A percentile compares a stretch with the other conserved stretches of the same genome.
Conservation (phyloP, 2,888 invertebrate species). For the Eilema griseolum region DNA sequence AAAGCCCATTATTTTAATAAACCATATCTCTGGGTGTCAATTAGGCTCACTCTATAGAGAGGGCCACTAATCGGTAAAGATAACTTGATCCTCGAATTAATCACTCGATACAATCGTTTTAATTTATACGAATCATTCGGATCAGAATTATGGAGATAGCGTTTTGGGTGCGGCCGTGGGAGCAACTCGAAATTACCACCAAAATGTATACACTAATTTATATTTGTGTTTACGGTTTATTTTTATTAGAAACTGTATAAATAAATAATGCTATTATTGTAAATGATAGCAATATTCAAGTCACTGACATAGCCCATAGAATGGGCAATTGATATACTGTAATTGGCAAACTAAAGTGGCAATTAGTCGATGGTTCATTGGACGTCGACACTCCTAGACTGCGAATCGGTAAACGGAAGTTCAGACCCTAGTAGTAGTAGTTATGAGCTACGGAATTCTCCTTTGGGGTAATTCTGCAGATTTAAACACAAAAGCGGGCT, state of each 20-base stretch:
- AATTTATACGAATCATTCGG: slow-evolving; percentile 77
- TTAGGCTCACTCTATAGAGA: slow-evolving; percentile 76
- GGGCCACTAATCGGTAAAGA: slow-evolving; percentile 79
- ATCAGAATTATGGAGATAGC: slow-evolving; percentile 69
- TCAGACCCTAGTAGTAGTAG: too few species aligned
- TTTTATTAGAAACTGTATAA: neutral
- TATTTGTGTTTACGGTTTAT: slow-evolving; percentile 7
- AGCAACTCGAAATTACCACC: slow-evolving; percentile 42
- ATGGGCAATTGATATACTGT: too few species aligned
- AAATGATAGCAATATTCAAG: neutral
- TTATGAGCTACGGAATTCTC: too few species aligned
- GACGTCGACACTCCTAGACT: too few species aligned
- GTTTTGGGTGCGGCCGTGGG: slow-evolving; percentile 54
- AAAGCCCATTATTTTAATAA: slow-evolving; percentile 81
- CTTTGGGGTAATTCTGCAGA: too few species aligned
- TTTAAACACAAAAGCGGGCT: too few species aligned
- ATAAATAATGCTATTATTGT: neutral
- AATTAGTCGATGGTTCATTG: too few species aligned
- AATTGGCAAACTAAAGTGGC: too few species aligned
- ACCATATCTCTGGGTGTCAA: slow-evolving; percentile 81
- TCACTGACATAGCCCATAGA: neutral
- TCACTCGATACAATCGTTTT: slow-evolving; percentile 78
- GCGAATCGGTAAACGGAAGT: too few species aligned
- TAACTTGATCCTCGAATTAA: slow-evolving; percentile 77
- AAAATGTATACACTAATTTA: slow-evolving; percentile 34